Evolutionary conservation across 2,888 invertebrate species (phyloP).

Genomic region (Lathronympha strigana): DNA sequence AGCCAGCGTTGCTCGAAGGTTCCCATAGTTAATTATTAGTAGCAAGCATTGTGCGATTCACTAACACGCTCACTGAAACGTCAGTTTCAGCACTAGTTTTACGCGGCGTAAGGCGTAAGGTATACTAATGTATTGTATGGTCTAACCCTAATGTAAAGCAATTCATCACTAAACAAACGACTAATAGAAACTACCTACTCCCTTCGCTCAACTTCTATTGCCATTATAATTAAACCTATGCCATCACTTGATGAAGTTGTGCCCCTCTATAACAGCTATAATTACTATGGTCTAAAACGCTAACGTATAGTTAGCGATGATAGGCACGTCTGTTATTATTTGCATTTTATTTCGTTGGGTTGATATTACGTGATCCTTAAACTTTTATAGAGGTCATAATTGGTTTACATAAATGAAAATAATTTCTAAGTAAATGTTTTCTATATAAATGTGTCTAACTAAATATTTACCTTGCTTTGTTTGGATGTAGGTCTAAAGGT

Average conservation of each 20-base stretch:
- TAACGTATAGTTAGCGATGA: constrained; percentile 31
- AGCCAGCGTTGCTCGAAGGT: too few species aligned
- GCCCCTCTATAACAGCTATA: constrained; percentile 13
- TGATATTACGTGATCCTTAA: not conserved
- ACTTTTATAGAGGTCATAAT: not conserved
- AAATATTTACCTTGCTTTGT: too few species aligned
- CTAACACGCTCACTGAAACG: too few species aligned
- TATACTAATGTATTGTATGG: not conserved
- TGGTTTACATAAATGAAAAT: not conserved
- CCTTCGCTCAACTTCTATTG: constrained; percentile 24
- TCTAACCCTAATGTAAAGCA: constrained; percentile 12
- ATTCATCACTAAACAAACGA: constrained; percentile 45
- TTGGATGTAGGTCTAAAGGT: too few species aligned
- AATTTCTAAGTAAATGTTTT: too few species aligned
- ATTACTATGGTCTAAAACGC: constrained; percentile 19
- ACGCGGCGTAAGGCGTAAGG: too few species aligned
- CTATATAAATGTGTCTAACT: too few species aligned
- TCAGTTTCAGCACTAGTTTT: not conserved
- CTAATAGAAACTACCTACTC: constrained; percentile 36
- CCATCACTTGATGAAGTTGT: constrained; percentile 24
- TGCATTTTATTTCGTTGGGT: constrained; percentile 17
- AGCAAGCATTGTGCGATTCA: too few species aligned
- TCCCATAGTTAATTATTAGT: too few species aligned
- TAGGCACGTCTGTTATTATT: constrained; percentile 21
- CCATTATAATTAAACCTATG: constrained; percentile 24